Base-by-base conservation (phyloP, 2,888 invertebrate species). In the Tenthredo scrophulariae region DNA sequence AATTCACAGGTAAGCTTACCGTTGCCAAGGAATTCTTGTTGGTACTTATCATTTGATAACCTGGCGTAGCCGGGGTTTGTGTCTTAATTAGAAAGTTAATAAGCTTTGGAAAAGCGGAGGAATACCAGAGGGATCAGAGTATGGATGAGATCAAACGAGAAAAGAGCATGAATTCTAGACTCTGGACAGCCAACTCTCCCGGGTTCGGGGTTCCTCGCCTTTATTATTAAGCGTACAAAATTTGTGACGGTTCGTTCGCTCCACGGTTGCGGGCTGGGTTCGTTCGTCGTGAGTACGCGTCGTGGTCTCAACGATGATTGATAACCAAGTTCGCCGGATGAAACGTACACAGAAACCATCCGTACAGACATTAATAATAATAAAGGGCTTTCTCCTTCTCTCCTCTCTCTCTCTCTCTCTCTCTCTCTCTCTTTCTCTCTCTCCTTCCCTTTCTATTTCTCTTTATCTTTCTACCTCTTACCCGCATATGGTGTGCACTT, bases 291-390 rank as follows among this genome's bases (percentile, higher is more conserved):
- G 70, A 83, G 65, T 70, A 67, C 67, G 46, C 50, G 67, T 33
- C 80, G 80, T 58, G 80, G 80, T 83, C 83, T 70, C 83, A 83
- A 83, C 67, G 83, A 83, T 83, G 83, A 83, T 83, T 83, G 83
- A 83, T 83, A 65, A 50, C 67, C 83, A 29, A 83, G 83, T 83
- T 83, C 67, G 83, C 83, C 70, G 83, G 83, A 83, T 83, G 67
- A 83, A 70, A 83, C 83, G 67, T 83, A 70, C 65, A 46, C 43
- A 70, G 83, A 70, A 83, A 67, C 83, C 83, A 46, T 50, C 46
- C 83, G 83, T 50, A 37, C 82, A 70, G 62, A 62, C 83, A 50
- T 83, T 83, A 83, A 83, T 83, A 83, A 83, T 67, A 70, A 83
- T 83, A 50, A 83, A 83, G 83, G 40, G 80, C 37, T 62, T 50